A percentile compares a stretch with the other conserved stretches of the same genome.
These are phyloP conservation scores for Salvelinus fontinalis DNA, from an alignment of 2,113 vertebrate genomes.

Conservation along the genomic window DNA sequence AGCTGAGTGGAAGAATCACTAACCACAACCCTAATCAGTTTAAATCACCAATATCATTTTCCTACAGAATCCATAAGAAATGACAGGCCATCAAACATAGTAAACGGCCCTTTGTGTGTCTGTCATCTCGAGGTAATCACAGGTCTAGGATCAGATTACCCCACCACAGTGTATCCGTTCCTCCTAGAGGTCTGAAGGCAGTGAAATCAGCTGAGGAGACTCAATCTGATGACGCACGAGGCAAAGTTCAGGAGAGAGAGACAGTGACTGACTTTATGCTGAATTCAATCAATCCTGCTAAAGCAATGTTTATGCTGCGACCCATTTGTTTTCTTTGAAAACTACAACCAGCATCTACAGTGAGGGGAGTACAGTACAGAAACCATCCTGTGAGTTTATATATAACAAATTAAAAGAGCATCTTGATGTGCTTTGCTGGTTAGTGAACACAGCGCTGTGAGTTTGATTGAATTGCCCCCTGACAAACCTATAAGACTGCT, in stretches of 20 bases:
- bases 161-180: neutral
- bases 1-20: neutral
- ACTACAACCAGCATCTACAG: no score
- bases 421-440: no score
- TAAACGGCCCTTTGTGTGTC: neutral
- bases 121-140: no score
- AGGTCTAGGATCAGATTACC: no score
- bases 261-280: neutral
- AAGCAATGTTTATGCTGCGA: neutral
- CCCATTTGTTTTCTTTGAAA: neutral
- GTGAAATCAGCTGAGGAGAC: constrained; percentile 9
- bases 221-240: constrained; percentile 36
- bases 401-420: no score
- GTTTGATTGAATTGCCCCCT: no score
- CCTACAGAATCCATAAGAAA: neutral
- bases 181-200: constrained; percentile 7
- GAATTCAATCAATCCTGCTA: neutral
- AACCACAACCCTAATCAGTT: neutral
- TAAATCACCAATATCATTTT: neutral
- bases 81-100: neutral
- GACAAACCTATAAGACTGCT: no score
- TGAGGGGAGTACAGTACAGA: no score
- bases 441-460: no score
- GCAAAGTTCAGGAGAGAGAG: constrained; percentile 49
- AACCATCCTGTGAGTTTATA: no score